Base-by-base conservation (phyloP, 2,113 vertebrate genomes). In the Haemorhous mexicanus region DNA sequence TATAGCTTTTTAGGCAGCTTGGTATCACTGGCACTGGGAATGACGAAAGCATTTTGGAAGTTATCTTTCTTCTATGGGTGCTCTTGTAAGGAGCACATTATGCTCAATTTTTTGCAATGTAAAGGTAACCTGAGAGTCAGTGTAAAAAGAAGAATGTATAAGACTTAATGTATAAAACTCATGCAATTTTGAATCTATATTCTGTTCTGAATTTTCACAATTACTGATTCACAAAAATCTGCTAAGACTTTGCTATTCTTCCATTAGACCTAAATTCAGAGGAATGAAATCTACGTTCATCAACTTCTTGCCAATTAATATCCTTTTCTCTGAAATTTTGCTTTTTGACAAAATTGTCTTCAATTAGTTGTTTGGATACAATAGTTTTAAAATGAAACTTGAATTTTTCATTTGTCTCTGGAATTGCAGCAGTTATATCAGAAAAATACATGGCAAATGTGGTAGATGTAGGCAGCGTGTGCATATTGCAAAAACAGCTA, bases 1-100 rank as follows among this genome's bases (percentile, higher is more conserved):
- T 97, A 96, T 84, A 96, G 67, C 50, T 93, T 97, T 94, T 97
- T 91, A 96, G 95, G 87, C 87, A 95, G 97, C 66, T 66, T 96
- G 94, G 81, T 68, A 33, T 95, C 47, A 52, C 67, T 70, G 94
- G 47, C 79, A 55, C 46, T 73, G 70, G 91, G 80, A 94, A 92
- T 41, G 66, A 86, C 89, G 41, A 53, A 89, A 92, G 89, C 70
- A 47, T 11, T 76, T 58, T 94, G 87, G 56, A 93, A 50, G 53
- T 75, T 84, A 16, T 23, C 66, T 83, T 96, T 23, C 63, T 83
- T 96, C 74, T 89, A n/a, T 37, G 62, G 66, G 39, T 52, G 41
- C 91, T 89, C n/a, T 94, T 63, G 87, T 90, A 93, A 84, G 37
- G 35, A 92, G 23, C 20, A 55, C 24, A 19, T 59, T 95, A 8